Conservation (phyloP, 2,797 vertebrate species). For the Trachurus trachurus region DNA sequence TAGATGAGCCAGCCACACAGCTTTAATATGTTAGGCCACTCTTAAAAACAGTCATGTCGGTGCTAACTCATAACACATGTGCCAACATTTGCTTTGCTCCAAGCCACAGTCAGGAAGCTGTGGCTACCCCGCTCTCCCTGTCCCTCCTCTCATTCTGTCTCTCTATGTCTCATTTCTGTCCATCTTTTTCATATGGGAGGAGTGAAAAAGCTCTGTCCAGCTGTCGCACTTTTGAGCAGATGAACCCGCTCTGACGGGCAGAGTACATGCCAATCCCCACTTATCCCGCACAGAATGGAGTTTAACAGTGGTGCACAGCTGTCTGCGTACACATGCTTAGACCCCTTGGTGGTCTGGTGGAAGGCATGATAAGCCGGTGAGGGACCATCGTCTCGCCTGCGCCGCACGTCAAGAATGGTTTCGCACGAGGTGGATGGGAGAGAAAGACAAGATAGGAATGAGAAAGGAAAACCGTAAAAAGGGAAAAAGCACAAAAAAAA, state of each 20-base stretch:
- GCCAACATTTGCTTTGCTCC: constrained; percentile 83
- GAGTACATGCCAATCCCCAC: constrained; percentile 80
- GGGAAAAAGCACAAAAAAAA: not conserved
- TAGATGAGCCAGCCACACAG: constrained; percentile 72
- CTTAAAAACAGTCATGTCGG: constrained; percentile 78
- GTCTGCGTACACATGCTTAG: constrained; percentile 69
- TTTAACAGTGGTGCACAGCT: constrained; percentile 76
- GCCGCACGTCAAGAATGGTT: constrained; percentile 60
- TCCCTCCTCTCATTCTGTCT: constrained; percentile 57
- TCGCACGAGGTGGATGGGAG: constrained; percentile 39
- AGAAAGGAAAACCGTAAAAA: constrained; percentile 24
- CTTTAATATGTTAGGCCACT: constrained; percentile 83
- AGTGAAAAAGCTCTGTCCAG: constrained; percentile 77
- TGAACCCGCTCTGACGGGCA: constrained; percentile 70
- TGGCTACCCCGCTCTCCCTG: constrained; percentile 40
- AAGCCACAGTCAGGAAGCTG: constrained; percentile 63
- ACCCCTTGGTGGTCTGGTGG: constrained; percentile 70
- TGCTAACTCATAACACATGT: constrained; percentile 80
- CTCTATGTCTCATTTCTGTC: constrained; percentile 54
- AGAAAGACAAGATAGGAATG: constrained; percentile 7
- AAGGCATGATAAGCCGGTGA: constrained; percentile 73
- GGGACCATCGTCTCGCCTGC: constrained; percentile 56
- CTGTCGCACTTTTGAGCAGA: constrained; percentile 81
- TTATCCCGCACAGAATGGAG: constrained; percentile 74
- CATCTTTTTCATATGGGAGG: constrained; percentile 56